Evolutionary conservation across 53 echinoderm and acorn worm species (phyloP), one percentile per base, ranked within the genome.

Genomic region (Hippasteria phrygiana): DNA sequence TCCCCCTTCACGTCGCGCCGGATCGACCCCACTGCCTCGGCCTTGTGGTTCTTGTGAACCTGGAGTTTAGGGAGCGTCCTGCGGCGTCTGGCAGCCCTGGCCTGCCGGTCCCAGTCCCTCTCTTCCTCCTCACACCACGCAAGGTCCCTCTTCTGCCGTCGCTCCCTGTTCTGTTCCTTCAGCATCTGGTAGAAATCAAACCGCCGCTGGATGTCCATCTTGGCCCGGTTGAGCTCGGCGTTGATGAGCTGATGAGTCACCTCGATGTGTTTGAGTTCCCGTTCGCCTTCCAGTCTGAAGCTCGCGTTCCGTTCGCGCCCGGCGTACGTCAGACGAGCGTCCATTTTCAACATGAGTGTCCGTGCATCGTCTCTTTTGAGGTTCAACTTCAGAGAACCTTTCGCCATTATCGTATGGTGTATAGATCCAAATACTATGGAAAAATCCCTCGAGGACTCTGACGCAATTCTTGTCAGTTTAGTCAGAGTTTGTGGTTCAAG

Each of bases 321-420:
- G 8, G 93, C 96, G 74, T 77, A 96, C 20, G 96, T 96, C 41
- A 91, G 73, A 12, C 96, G 59, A 45, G 93, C 93, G 40, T 93
- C 96, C 89, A 96, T 96, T 53, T 96, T 96, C 32, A 95, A 45
- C 93, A 93, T 95, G 1, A 96, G 78, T 22, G 96, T 96, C 59
- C 96, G 81, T 1, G 96, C 87, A 64, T 95, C 95, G 70, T 96
- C 96, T 73, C 93, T 76, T 73, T 96, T 96, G 78, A 96, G 50
- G 36, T 96, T 95, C 36, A 96, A 53, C 70, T 70, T 45, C 31
- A 36, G 24, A 0, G 85, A 85, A 53, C 71, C 70, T 36, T 50
- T 85, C n/a, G 43, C 43, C 73, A 73, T 73, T 1, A 22, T 67
- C 10, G 26, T 59, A 3, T 5, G 1, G 3, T 20, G 59, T 3